Conservation (phyloP, 1,140 invertebrate species). For the Hypsibius dujardini region DNA sequence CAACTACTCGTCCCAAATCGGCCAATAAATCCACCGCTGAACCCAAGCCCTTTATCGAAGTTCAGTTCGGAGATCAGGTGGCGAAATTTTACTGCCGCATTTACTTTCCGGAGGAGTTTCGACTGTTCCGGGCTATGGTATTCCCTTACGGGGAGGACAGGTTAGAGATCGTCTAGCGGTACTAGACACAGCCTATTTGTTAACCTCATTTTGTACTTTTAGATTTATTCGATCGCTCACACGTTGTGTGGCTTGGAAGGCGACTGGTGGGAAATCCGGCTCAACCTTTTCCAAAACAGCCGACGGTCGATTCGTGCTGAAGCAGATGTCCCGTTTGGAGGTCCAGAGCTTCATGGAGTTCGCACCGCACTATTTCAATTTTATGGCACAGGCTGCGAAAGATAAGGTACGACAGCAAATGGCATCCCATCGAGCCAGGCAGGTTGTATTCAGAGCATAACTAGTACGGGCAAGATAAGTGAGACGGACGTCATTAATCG, state of each 20-base stretch:
- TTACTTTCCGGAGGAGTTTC: constrained; percentile 68
- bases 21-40: too few relatives aligned
- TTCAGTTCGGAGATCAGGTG: constrained; percentile 53
- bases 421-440: background rate
- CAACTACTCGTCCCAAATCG: too few relatives aligned
- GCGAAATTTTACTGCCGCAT: constrained; percentile 65
- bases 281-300: constrained; percentile 84
- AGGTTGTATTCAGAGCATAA: background rate
- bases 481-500: too few relatives aligned
- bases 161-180: constrained; percentile 21
- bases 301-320: constrained; percentile 90
- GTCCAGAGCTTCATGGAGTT: constrained; percentile 80
- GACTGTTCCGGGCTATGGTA: constrained; percentile 48
- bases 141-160: constrained; percentile 47
- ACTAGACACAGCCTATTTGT: too few relatives aligned
- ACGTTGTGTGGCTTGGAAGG: constrained; percentile 76
- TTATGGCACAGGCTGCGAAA: constrained; percentile 55
- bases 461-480: too few relatives aligned
- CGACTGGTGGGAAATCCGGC: constrained; percentile 85
- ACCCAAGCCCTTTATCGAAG: constrained; percentile 37
- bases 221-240: constrained; percentile 56
- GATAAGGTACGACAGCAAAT: constrained; percentile 31
- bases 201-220: background rate
- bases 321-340: constrained; percentile 83
- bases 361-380: constrained; percentile 81